A percentile compares a stretch with the other conserved stretches of the same genome.
Evolutionary conservation across 2,113 vertebrate species (phyloP).

Genomic region (Serinus canaria): DNA sequence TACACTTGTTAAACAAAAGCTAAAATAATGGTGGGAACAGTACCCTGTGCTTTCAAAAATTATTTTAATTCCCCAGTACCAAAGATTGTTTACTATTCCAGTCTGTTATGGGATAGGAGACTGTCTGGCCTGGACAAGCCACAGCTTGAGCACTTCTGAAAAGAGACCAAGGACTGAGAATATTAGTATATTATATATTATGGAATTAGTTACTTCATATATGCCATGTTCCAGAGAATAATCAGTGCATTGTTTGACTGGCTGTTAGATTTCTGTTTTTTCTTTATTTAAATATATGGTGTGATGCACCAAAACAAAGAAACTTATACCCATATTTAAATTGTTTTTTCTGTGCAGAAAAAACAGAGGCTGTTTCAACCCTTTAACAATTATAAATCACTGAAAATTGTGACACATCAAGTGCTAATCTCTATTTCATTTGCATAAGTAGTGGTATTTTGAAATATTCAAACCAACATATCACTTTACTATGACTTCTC

Average conservation of each 20-base stretch:
- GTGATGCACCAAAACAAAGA: background rate
- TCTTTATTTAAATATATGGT: background rate
- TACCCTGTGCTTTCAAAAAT: background rate
- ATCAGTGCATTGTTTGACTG: background rate
- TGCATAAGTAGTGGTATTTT: background rate
- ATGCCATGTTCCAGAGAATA: background rate
- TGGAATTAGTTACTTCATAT: background rate
- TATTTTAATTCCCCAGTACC: background rate
- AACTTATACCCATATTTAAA: background rate
- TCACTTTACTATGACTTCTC: background rate
- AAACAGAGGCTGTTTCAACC: background rate
- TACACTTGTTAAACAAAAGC: background rate
- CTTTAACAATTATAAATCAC: background rate
- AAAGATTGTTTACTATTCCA: background rate
- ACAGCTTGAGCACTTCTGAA: background rate
- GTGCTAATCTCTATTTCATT: background rate
- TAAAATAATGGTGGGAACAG: background rate
- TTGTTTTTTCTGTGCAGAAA: background rate
- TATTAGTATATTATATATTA: background rate
- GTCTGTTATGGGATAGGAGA: background rate
- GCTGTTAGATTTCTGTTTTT: background rate
- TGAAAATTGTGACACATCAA: background rate
- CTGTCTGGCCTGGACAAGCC: fast-evolving
- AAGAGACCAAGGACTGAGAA: background rate
- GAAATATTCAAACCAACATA: background rate